A percentile compares a stretch with the other conserved stretches of the same genome.
Evolutionary conservation across 1,140 invertebrate genomes (phyloP).

Genomic region (Saccostrea echinata): DNA sequence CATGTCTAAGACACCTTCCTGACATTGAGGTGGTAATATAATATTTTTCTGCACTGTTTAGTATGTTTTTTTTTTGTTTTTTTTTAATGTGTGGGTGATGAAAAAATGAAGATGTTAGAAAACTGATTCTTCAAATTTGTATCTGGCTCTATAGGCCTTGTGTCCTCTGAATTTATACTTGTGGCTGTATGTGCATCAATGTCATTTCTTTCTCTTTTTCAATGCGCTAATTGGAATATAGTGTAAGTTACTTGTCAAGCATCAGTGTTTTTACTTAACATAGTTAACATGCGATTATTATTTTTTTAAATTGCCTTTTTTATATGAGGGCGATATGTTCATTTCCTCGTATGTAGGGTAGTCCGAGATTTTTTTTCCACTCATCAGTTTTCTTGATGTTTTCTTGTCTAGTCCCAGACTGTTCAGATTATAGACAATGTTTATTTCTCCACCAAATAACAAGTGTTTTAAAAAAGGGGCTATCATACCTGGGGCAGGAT

Average conservation of each 20-base stretch:
- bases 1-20: neutral
- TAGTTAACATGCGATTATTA: neutral
- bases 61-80: conserved; percentile 18
- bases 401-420: neutral
- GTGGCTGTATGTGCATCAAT: neutral
- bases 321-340: neutral
- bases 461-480: neutral
- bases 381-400: neutral
- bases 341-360: neutral
- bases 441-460: neutral
- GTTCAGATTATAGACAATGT: neutral
- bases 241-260: neutral
- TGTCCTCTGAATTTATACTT: neutral
- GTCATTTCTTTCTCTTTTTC: neutral
- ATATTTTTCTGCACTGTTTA: neutral
- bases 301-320: neutral
- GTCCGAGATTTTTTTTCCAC: conserved; percentile 9
- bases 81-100: conserved; percentile 15
- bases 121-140: conserved; percentile 20
- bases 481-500: neutral
- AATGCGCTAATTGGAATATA: neutral
- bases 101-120: conserved; percentile 11
- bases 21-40: neutral
- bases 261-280: neutral
- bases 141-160: neutral